Evolutionary conservation across 2,888 invertebrate genomes (phyloP).

Genomic region (Orchesellides sinensis): DNA sequence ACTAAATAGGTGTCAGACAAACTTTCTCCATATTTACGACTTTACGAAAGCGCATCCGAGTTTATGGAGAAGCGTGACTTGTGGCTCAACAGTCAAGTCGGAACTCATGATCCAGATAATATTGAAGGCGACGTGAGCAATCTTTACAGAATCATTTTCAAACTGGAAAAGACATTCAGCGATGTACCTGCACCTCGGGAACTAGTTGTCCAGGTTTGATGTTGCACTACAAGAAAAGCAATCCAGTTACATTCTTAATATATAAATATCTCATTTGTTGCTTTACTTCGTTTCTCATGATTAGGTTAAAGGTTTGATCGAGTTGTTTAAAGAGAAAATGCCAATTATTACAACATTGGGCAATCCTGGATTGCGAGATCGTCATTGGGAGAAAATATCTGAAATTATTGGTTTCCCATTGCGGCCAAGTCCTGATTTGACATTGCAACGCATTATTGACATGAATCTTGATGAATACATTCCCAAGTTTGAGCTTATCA

Average conservation of each 20-base stretch:
- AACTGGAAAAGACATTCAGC: constrained; percentile 91
- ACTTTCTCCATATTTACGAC: constrained; percentile 89
- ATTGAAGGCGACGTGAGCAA: constrained; percentile 89
- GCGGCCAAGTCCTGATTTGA: constrained; percentile 85
- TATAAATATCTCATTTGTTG: constrained; percentile 59
- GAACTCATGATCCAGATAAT: constrained; percentile 90
- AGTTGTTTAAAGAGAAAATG: constrained; percentile 91
- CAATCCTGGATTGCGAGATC: constrained; percentile 93
- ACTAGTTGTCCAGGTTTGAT: constrained; percentile 81
- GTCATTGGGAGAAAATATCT: constrained; percentile 97
- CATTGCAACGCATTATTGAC: constrained; percentile 90
- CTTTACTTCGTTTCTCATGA: constrained; percentile 71
- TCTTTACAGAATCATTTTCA: constrained; percentile 87
- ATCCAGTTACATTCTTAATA: too few species aligned
- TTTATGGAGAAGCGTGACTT: constrained; percentile 88
- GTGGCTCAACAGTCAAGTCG: constrained; percentile 92
- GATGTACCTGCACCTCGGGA: constrained; percentile 86
- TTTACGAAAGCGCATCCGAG: constrained; percentile 93
- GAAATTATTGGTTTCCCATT: constrained; percentile 97
- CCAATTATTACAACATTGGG: constrained; percentile 95
- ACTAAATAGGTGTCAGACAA: constrained; percentile 81
- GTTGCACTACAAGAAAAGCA: too few species aligned
- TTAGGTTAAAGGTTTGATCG: constrained; percentile 84
- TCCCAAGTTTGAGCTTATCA: constrained; percentile 92
- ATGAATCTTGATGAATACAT: constrained; percentile 93